Evolutionary conservation across 2,113 vertebrate genomes (phyloP), one percentile per base, ranked within the genome.

Genomic region (Hemibates koningsi): DNA sequence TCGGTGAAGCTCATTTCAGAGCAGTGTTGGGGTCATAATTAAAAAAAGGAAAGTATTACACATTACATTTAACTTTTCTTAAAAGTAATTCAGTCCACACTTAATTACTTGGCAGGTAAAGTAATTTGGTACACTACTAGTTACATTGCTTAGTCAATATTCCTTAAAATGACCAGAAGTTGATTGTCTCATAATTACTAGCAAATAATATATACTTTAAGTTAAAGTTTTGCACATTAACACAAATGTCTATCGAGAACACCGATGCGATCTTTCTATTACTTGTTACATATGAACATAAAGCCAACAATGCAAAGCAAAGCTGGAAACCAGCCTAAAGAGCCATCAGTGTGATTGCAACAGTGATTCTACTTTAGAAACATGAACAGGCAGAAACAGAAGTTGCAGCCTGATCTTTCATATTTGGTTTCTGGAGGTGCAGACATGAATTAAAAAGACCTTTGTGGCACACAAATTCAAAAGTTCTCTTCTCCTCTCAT

Each of bases 21-120:
- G 59, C 59, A 63, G 29, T 3, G 29, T 63, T 63, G 8, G 0
- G 27, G 14, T 61, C 0, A 1, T 17, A 61, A 32, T 61, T 17
- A 32, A 61, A 61, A 2, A 61, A 63, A 19, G 16, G 29, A 63
- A 63, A 34, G 16, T 63, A 63, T 34, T 19, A 61, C 57, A 61
- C 29, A 61, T 61, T 61, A 61, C 32, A 29, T 29, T 29, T 29
- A 29, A 29, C 29, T 29, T 29, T 29, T 29, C 29, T 29, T 29
- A 6, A 29, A 29, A 29, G 29, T 29, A 29, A 29, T 29, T 29
- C 29, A 29, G 29, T 29, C 29, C 5, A 29, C 29, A 29, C 32
- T 32, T 32, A 32, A 32, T 32, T 32, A 32, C 32, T 32, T 32
- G 32, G 32, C 32, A 32, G 32, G 32, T 32, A 32, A 32, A 32